phyloP scores from a whole-genome alignment of 2,888 invertebrate genomes.

The Diplolepis rosae region DNA sequence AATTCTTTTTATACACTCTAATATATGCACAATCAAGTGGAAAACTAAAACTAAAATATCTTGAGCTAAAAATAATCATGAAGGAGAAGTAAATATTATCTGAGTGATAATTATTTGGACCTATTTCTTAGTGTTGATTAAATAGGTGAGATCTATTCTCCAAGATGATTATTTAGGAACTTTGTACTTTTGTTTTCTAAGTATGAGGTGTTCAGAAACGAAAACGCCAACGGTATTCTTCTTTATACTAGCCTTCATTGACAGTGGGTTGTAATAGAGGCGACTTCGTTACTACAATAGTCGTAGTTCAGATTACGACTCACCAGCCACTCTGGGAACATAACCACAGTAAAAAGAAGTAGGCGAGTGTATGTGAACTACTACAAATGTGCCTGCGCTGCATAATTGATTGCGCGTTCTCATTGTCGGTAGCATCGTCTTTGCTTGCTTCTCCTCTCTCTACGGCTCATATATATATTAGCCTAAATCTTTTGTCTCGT shows the following conservation, averaged over 20 bases:
- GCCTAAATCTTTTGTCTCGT: slow-evolving; percentile 10
- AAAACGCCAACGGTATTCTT: slow-evolving; percentile 6
- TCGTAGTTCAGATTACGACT: slow-evolving; percentile 17
- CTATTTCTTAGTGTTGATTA: neutral
- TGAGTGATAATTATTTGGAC: neutral
- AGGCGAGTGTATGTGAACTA: slow-evolving; percentile 21
- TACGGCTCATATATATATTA: slow-evolving; percentile 14
- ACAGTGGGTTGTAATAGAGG: slow-evolving; percentile 5
- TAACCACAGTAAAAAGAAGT: slow-evolving; percentile 20
- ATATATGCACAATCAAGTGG: no score
- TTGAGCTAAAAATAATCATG: no score
- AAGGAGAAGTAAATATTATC: no score
- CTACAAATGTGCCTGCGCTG: slow-evolving; percentile 22
- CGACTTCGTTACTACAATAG: slow-evolving; percentile 29
- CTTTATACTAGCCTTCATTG: slow-evolving; percentile 3
- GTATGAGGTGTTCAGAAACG: neutral
- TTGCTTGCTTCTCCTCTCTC: slow-evolving; percentile 17
- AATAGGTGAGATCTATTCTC: neutral
- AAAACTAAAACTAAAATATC: no score
- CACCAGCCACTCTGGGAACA: slow-evolving; percentile 16
- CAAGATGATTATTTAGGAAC: no score
- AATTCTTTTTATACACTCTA: no score
- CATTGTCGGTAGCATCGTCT: slow-evolving; percentile 24
- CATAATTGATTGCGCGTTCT: slow-evolving; percentile 29
- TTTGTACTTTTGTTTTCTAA: neutral